A percentile compares a stretch with the other conserved stretches of the same genome.
phyloP scores from a whole-genome alignment of 2,888 invertebrate species.

The Eupithecia dodoneata region DNA sequence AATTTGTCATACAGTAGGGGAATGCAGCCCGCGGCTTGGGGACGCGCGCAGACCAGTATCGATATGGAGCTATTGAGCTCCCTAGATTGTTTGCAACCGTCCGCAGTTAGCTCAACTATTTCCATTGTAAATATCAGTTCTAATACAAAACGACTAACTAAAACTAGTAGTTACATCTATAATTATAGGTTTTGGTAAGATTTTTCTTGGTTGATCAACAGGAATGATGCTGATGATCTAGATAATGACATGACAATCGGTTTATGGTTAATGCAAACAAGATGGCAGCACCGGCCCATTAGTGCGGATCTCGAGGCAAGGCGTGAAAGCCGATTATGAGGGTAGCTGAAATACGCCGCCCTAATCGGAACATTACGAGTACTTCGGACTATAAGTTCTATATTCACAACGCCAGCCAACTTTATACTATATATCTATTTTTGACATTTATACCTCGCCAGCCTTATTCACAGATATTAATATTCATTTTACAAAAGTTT shows the following conservation, averaged over 20 bases:
- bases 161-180: no score
- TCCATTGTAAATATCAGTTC: no score
- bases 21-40: no score
- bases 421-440: constrained; percentile 3
- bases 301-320: background rate
- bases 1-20: no score
- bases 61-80: no score
- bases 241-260: background rate
- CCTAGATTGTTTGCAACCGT: no score
- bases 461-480: background rate
- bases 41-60: no score
- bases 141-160: no score
- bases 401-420: background rate
- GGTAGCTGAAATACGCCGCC: constrained; percentile 20
- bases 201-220: background rate
- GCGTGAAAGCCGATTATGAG: constrained; percentile 24
- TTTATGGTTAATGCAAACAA: background rate
- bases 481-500: background rate
- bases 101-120: no score
- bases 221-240: background rate
- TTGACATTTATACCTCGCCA: background rate
- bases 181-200: no score
- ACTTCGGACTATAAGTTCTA: background rate
- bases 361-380: constrained; percentile 23
- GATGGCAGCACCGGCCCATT: background rate